These are phyloP conservation scores for Cryptotermes secundus DNA, from an alignment of 1,140 invertebrate species.

Conservation along the genomic window DNA sequence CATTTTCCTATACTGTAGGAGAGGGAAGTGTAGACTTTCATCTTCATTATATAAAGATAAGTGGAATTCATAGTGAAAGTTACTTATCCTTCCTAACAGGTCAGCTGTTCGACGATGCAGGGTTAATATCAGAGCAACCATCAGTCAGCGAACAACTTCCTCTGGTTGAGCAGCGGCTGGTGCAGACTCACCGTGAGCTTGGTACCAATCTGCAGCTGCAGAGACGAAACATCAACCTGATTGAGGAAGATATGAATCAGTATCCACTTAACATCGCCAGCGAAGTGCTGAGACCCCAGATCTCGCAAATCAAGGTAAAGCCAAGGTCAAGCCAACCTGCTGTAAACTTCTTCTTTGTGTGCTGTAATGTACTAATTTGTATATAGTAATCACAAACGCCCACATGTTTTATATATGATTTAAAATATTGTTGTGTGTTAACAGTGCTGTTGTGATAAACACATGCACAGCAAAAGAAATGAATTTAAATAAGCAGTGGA, in stretches of 20 bases:
- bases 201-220: slow-evolving; percentile 43
- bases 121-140: background rate
- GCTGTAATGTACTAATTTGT: no score
- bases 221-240: slow-evolving; percentile 46
- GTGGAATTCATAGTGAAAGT: background rate
- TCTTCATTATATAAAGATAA: background rate
- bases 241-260: slow-evolving; percentile 45
- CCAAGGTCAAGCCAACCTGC: background rate
- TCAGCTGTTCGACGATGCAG: background rate
- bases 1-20: background rate
- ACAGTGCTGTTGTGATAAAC: no score
- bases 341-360: background rate
- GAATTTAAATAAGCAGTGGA: no score
- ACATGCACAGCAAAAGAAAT: no score
- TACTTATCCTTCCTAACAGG: background rate
- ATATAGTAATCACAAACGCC: no score
- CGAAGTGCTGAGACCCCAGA: slow-evolving; percentile 39
- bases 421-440: no score
- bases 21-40: background rate
- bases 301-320: slow-evolving; percentile 43
- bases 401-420: no score
- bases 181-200: slow-evolving; percentile 42
- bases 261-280: slow-evolving; percentile 36
- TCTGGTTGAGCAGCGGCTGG: slow-evolving; percentile 14
- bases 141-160: background rate